phyloP scores from a whole-genome alignment of 2,888 invertebrate species.

The Thelaira solivaga region DNA sequence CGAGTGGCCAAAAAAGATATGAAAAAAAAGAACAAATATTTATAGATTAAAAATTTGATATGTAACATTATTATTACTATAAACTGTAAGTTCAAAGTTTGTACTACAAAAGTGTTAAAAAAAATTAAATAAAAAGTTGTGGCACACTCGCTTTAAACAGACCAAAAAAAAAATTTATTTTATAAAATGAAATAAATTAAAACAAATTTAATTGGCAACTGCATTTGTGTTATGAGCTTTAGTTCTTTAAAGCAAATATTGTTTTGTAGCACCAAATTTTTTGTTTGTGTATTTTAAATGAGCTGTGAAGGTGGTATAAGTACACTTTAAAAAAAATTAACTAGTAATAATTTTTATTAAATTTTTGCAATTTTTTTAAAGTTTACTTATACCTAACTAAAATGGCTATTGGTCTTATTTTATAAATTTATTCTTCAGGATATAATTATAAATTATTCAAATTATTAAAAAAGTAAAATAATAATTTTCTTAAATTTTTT shows the following conservation, averaged over 20 bases:
- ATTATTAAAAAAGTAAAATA: no score
- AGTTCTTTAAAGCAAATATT: not conserved
- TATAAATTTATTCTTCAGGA: no score
- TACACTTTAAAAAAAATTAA: no score
- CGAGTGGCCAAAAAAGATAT: slow-evolving; percentile 64
- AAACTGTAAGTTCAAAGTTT: not conserved
- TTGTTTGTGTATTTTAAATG: no score
- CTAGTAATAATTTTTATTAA: no score
- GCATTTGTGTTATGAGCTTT: not conserved
- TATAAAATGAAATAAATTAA: not conserved
- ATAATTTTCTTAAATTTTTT: no score
- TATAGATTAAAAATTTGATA: slow-evolving; percentile 41
- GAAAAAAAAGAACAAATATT: slow-evolving; percentile 59
- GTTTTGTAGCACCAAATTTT: slow-evolving; percentile 39
- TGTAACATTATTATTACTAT: slow-evolving; percentile 6
- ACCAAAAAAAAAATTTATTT: not conserved
- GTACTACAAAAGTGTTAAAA: not conserved
- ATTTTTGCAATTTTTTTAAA: no score
- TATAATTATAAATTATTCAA: no score
- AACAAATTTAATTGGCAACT: slow-evolving; percentile 40
- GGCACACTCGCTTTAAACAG: slow-evolving; percentile 57
- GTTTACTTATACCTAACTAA: no score
- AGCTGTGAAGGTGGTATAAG: no score
- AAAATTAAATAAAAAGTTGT: slow-evolving; percentile 23
- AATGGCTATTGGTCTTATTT: no score